Conservation (phyloP, 2,888 invertebrate species). For the Volucella inanis region DNA sequence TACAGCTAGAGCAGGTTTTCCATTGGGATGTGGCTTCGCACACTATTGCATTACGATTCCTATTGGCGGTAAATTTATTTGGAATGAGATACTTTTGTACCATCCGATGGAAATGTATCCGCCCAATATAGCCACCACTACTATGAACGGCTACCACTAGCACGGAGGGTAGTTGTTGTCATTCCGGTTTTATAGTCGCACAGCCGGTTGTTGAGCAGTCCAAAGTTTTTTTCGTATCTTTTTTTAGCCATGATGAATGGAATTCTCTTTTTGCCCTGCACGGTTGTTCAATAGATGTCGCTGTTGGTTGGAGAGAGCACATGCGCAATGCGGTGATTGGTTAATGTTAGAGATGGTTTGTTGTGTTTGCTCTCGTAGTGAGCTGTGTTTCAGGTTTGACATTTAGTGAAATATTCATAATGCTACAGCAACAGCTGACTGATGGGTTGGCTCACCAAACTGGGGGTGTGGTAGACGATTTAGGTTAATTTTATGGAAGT, state of each 20-base stretch:
- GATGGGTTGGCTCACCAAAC: slow-evolving; percentile 41
- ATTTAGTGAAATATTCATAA: slow-evolving; percentile 41
- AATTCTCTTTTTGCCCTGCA: slow-evolving; percentile 53
- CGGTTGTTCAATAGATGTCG: slow-evolving; percentile 71
- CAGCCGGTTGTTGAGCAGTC: slow-evolving; percentile 44
- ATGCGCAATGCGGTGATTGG: slow-evolving; percentile 70
- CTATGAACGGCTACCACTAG: slow-evolving; percentile 45
- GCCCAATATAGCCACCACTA: slow-evolving; percentile 51
- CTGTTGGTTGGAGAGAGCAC: slow-evolving; percentile 70
- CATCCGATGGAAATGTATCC: slow-evolving; percentile 21
- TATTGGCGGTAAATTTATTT: slow-evolving; percentile 42
- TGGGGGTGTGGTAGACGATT: slow-evolving; percentile 48
- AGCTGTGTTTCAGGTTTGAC: slow-evolving; percentile 37
- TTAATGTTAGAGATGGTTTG: slow-evolving; percentile 51
- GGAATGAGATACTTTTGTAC: slow-evolving; percentile 58
- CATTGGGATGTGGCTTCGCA: slow-evolving; percentile 70
- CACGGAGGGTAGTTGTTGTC: slow-evolving; percentile 60
- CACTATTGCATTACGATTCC: slow-evolving; percentile 36
- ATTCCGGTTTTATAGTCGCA: slow-evolving; percentile 72
- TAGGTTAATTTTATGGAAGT: slow-evolving; percentile 1
- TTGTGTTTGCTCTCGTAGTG: slow-evolving; percentile 53
- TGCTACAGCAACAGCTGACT: slow-evolving; percentile 73
- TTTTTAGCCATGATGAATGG: slow-evolving; percentile 68
- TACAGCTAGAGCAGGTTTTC: slow-evolving; percentile 66
- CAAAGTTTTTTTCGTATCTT: slow-evolving; percentile 9